phyloP scores from a whole-genome alignment of 2,113 vertebrate genomes.

The Cettia cetti region DNA sequence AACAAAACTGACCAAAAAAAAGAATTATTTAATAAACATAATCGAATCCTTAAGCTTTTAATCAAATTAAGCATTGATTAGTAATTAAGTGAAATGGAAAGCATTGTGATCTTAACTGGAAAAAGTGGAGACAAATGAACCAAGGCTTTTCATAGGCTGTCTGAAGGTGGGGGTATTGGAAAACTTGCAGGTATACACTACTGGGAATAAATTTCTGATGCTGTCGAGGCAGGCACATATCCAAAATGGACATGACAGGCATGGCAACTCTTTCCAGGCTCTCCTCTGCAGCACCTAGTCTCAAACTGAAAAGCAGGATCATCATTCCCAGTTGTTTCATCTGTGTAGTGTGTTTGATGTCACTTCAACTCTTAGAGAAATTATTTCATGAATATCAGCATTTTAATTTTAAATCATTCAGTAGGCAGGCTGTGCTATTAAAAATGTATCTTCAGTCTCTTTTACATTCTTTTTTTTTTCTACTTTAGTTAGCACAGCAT shows the following conservation, averaged over 20 bases:
- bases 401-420: not conserved
- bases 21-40: conserved; percentile 31
- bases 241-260: not conserved
- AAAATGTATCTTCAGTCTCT: not conserved
- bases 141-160: not conserved
- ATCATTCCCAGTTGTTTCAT: accelerated
- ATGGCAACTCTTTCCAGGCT: not conserved
- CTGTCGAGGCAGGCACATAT: not conserved
- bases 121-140: not conserved
- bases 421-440: not conserved
- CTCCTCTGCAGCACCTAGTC: not conserved
- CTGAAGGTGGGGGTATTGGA: not conserved
- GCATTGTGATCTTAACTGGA: not conserved
- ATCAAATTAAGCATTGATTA: conserved; percentile 34
- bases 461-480: not conserved
- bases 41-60: conserved; percentile 25
- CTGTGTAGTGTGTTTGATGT: not conserved
- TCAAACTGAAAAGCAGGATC: not conserved
- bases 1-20: conserved; percentile 41
- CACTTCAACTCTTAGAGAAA: not conserved
- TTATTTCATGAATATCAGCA: not conserved
- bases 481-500: not conserved
- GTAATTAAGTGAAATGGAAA: conserved; percentile 27
- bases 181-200: not conserved
- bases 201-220: not conserved